Conservation (phyloP, 2,888 invertebrate genomes). For the Mesorhabditis belari region DNA sequence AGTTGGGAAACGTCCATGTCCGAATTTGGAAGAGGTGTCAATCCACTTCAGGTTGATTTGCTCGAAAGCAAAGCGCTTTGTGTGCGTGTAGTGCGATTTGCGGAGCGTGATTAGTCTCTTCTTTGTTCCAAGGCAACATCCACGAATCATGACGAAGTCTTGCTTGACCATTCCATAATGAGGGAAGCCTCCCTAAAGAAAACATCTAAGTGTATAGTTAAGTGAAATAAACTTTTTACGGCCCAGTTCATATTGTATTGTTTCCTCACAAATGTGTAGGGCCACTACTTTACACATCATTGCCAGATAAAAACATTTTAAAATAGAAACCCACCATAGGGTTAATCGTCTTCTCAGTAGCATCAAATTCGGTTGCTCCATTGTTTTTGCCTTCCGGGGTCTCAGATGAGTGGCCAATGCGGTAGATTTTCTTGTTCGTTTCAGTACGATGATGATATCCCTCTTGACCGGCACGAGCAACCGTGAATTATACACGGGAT, state of each 20-base stretch:
- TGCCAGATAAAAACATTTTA: conserved; percentile 60
- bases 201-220: too few relatives aligned
- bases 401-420: conserved; percentile 67
- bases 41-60: conserved; percentile 98
- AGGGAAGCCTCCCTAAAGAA: conserved; percentile 98
- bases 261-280: too few relatives aligned
- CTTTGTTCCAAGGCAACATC: conserved; percentile 88
- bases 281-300: too few relatives aligned
- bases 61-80: conserved; percentile 86
- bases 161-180: conserved; percentile 99
- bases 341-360: conserved; percentile 90
- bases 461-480: conserved; percentile 98
- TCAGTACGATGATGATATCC: conserved; percentile 99
- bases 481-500: conserved; percentile 94
- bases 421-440: conserved; percentile 99
- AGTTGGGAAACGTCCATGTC: conserved; percentile 99
- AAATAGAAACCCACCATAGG: conserved; percentile 97
- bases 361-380: conserved; percentile 90
- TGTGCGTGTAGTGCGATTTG: conserved; percentile 85
- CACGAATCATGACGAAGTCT: conserved; percentile 96
- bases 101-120: conserved; percentile 89
- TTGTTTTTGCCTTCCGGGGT: conserved; percentile 78
- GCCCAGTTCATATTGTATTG: too few relatives aligned
- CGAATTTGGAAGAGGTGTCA: conserved; percentile 96
- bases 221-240: too few relatives aligned